A percentile compares a stretch with the other conserved stretches of the same genome.
These are phyloP conservation scores for Tipula confusa DNA, from an alignment of 2,888 invertebrate species.

Conservation along the genomic window DNA sequence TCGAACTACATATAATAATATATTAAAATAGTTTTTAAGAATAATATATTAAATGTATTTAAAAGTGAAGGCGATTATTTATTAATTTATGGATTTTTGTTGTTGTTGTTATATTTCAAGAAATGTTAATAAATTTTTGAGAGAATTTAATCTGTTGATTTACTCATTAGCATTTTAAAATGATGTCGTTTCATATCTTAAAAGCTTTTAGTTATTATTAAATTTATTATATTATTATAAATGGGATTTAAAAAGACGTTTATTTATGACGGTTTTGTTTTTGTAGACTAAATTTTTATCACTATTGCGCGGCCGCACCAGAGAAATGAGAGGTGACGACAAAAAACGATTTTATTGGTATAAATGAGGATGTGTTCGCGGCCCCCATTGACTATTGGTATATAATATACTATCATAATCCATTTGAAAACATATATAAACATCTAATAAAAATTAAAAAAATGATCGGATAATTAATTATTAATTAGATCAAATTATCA, in stretches of 20 bases:
- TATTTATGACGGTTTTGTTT: not conserved
- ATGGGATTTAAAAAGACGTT: constrained; percentile 12
- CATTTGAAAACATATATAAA: not conserved
- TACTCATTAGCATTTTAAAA: constrained; percentile 30
- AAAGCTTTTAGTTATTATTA: constrained; percentile 30
- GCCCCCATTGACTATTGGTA: not conserved
- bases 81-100: constrained; percentile 7
- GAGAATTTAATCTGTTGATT: constrained; percentile 27
- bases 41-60: not conserved
- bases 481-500: not conserved
- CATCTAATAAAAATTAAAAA: not conserved
- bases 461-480: not conserved
- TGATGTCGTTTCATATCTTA: constrained; percentile 28
- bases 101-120: not conserved
- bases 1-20: not conserved
- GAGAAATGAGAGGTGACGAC: not conserved
- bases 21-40: not conserved
- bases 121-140: not conserved
- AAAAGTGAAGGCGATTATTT: not conserved
- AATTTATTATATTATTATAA: constrained; percentile 21
- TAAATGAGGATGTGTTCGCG: not conserved
- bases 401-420: not conserved
- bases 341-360: not conserved
- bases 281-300: not conserved
- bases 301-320: not conserved